These are phyloP conservation scores for Ctenomys sociabilis DNA, from an alignment of 2,113 vertebrate species.

Conservation along the genomic window DNA sequence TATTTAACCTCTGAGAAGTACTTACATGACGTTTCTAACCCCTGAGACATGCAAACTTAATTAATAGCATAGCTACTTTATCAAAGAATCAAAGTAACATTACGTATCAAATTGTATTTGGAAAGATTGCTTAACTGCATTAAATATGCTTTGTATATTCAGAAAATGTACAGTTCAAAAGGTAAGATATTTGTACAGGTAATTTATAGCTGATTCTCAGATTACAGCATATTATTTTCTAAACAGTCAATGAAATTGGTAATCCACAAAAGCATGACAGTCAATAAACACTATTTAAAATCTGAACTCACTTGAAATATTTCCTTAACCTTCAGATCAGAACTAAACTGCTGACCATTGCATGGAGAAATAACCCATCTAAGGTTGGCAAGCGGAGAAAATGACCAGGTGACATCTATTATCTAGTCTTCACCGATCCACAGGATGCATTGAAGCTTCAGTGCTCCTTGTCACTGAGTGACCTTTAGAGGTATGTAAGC, in stretches of 20 bases:
- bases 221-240: not conserved
- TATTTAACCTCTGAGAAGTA: not conserved
- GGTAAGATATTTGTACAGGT: not conserved
- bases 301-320: not conserved
- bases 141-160: not conserved
- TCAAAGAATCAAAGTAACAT: not conserved
- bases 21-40: not conserved
- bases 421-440: no score
- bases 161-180: not conserved
- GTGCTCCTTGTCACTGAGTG: not conserved
- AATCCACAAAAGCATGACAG: not conserved
- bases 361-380: not conserved
- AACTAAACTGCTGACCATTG: slow-evolving; percentile 15
- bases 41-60: not conserved
- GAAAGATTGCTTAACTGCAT: not conserved
- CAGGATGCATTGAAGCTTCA: not conserved
- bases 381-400: slow-evolving; percentile 28
- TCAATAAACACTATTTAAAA: slow-evolving; percentile 38
- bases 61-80: not conserved
- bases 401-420: not conserved
- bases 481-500: not conserved
- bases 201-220: not conserved
- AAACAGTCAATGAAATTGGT: slow-evolving; percentile 20
- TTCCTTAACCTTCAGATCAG: not conserved
- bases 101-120: not conserved